Evolutionary conservation across 2,113 vertebrate genomes (phyloP), one percentile per base, ranked within the genome.

Genomic region (Pogonocichla stellata): DNA sequence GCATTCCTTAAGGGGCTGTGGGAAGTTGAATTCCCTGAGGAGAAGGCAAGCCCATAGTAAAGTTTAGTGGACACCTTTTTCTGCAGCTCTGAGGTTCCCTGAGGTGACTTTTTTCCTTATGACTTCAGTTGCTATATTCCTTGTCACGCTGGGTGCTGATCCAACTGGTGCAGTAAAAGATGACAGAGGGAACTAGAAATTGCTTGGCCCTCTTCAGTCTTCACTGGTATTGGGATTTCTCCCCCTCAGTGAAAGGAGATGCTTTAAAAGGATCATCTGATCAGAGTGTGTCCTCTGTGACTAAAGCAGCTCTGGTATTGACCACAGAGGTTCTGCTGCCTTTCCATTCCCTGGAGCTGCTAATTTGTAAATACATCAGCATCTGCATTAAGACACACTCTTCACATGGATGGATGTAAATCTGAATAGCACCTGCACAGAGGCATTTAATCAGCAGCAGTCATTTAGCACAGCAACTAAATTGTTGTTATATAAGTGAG

Each of bases 401-500:
- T 82, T 92, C 74, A 57, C 66, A 54, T 57, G 86, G 86, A 87
- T 71, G 85, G 77, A 87, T 93, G 80, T n/a, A 91, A 82, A 72
- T 84, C 91, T 94, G 96, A 96, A 94, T 93, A 87, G 92, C 93
- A 97, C 95, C 93, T 96, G 86, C n/a, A 34, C 33, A 26, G n/a
- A 89, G 58, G 54, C 95, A 88, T 97, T 98, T 95, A 92, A 96
- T 96, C 92, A 96, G 79, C 66, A 89, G 62, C 23, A 61, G 80
- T 83, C 83, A 79, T 90, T 95, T 93, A 88, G 85, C 69, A 88
- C 61, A 92, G 87, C 67, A 78, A 91, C 80, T 91, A 95, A 92
- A 95, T 93, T 97, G 94, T 62, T 2, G 1, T 89, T 97, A 88
- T 61, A 18, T 70, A 92, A 96, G 89, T 73, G 57, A 96, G 62